These are phyloP conservation scores for Lochmaea crataegi DNA, from an alignment of 2,888 invertebrate species.

Conservation along the genomic window DNA sequence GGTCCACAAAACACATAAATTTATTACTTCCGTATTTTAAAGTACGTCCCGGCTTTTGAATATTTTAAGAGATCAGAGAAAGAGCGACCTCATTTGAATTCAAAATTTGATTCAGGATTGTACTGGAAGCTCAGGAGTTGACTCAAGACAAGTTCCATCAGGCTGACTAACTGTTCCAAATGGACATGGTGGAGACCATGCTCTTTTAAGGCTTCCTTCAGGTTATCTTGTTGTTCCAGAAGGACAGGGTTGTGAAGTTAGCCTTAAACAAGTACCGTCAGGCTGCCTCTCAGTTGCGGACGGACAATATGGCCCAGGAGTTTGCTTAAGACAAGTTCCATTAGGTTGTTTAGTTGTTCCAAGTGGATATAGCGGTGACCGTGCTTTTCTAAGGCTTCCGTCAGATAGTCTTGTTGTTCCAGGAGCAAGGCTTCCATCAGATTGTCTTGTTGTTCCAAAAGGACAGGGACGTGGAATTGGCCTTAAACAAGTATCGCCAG, in stretches of 20 bases:
- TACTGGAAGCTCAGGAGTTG: not conserved
- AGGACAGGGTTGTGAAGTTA: conserved; percentile 35
- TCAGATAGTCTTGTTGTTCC: no score
- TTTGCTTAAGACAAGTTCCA: no score
- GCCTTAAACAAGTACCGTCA: conserved; percentile 33
- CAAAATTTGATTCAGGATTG: conserved; percentile 24
- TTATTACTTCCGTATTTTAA: conserved; percentile 22
- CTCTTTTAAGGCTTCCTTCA: conserved; percentile 29
- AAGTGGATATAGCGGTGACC: no score
- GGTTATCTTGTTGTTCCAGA: conserved; percentile 23
- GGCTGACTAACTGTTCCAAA: conserved; percentile 16
- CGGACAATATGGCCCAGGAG: no score
- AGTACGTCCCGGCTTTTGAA: conserved; percentile 37
- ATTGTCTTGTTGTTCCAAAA: no score
- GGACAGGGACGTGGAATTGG: no score
- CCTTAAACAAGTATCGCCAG: no score
- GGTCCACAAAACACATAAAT: not conserved
- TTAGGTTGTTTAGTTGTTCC: no score
- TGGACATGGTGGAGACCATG: conserved; percentile 33
- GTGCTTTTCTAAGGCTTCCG: no score
- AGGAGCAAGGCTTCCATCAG: no score
- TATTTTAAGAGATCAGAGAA: conserved; percentile 40
- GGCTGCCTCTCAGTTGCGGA: no score
- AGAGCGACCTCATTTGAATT: conserved; percentile 41
- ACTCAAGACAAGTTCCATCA: conserved; percentile 26